Base-by-base conservation (phyloP, 2,113 vertebrate species). In the Xiphorhynchus elegans region DNA sequence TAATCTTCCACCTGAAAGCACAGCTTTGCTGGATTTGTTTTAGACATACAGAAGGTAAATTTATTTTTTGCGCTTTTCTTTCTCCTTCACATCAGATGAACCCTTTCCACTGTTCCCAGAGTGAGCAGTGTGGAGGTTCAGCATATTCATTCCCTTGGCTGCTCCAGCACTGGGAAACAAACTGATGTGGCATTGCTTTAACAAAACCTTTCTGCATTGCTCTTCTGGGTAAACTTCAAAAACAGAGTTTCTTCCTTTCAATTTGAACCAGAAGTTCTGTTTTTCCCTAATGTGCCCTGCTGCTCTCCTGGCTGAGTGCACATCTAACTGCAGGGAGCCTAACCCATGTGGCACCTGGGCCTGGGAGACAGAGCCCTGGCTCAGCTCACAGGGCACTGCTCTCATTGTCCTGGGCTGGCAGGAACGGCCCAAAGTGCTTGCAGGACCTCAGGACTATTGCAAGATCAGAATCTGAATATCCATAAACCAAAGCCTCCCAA, bases 121-220 rank as follows among this genome's bases (percentile, higher is more conserved):
- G 53, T 0, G 0, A 81, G 31, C 0, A 0, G 16, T 21, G 28
- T 7, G 25, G 73, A 42, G 55, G 33, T 55, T 13, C 16, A 18
- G 55, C 0, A 0, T 20, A 37, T 42, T 66, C 66, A n/a, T 81
- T 69, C 55, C 55, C 68, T 74, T 46, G 55, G 20, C 55, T 89
- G 64, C 60, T 74, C 84, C 69, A 67, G 14, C 46, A 10, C 19
- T 31, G 33, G 31, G 37, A 73, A 83, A 73, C 37, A 77, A 59
- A 46, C 63, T 20, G 13, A 18, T 63, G 50, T 77, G 76, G 33
- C 21, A 9, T 19, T 59, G 39, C 59, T 77, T 14, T 67, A 33
- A 18, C 46, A 80, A 79, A 90, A 59, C 13, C 44, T 90, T 52
- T 69, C 29, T 69, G 40, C 46, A 17, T 9, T 90, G 70, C 56